A percentile compares a stretch with the other conserved stretches of the same genome.
Conservation (phyloP, 2,888 invertebrate genomes). For the Ochlodes sylvanus region DNA sequence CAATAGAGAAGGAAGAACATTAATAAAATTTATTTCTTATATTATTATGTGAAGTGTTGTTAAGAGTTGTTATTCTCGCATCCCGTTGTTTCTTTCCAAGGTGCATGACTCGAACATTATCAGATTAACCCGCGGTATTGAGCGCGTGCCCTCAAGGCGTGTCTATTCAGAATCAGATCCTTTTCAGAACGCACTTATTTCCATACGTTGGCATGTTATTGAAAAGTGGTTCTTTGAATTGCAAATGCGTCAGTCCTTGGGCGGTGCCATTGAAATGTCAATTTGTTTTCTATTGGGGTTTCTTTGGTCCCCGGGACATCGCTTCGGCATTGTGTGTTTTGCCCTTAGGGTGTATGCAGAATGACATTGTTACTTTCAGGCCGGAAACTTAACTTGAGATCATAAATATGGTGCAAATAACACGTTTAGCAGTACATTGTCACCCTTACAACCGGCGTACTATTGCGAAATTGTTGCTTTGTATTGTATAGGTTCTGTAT, state of each 20-base stretch:
- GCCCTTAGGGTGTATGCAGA: constrained; percentile 31
- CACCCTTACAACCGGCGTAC: too few relatives aligned
- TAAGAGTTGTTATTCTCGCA: background rate
- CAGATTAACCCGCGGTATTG: constrained; percentile 31
- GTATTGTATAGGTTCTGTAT: too few relatives aligned
- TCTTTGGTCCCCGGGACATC: constrained; percentile 64
- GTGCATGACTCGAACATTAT: constrained; percentile 21
- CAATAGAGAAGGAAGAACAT: too few relatives aligned
- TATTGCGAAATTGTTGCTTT: too few relatives aligned
- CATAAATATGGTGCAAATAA: constrained; percentile 15
- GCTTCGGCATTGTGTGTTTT: constrained; percentile 62
- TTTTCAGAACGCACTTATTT: constrained; percentile 76
- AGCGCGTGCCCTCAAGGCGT: constrained; percentile 43
- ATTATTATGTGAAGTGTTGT: background rate
- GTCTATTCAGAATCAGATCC: constrained; percentile 73
- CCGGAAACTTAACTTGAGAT: constrained; percentile 9
- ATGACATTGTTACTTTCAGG: constrained; percentile 19
- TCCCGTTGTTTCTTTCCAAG: background rate
- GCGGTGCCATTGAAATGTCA: constrained; percentile 80
- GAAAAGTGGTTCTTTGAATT: constrained; percentile 80
- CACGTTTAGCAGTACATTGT: background rate
- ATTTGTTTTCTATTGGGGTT: constrained; percentile 83
- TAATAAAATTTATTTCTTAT: too few relatives aligned
- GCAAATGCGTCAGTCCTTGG: constrained; percentile 76
- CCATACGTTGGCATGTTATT: constrained; percentile 77